Conservation (phyloP, 2,888 invertebrate species). For the Lepeophtheirus nordmannii region DNA sequence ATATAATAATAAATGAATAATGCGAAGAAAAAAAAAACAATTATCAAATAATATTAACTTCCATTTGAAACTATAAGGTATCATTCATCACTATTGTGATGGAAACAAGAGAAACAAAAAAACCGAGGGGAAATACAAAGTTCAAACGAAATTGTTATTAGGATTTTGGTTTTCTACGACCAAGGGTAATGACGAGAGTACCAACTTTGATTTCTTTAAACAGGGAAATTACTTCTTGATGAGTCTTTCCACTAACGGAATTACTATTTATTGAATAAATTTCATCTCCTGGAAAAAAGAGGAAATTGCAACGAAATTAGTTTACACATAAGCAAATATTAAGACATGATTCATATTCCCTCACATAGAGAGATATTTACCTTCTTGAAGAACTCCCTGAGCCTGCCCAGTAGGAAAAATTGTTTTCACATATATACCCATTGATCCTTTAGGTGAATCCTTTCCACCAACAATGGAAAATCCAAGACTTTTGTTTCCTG, state of each 20-base stretch:
- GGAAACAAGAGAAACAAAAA: too few relatives aligned
- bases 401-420: constrained; percentile 35
- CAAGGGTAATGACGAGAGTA: constrained; percentile 6
- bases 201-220: constrained; percentile 22
- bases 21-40: too few relatives aligned
- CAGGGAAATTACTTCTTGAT: constrained; percentile 23
- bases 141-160: too few relatives aligned
- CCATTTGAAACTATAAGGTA: too few relatives aligned
- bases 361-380: constrained; percentile 29
- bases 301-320: not conserved
- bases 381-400: constrained; percentile 34
- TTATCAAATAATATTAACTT: too few relatives aligned
- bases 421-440: constrained; percentile 36
- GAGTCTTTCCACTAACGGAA: constrained; percentile 18
- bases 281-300: constrained; percentile 20
- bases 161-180: constrained; percentile 7
- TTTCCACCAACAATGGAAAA: constrained; percentile 38
- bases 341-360: not conserved
- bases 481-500: constrained; percentile 35
- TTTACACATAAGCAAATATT: not conserved
- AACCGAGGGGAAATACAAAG: too few relatives aligned
- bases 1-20: too few relatives aligned
- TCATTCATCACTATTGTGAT: too few relatives aligned
- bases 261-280: constrained; percentile 16
- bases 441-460: constrained; percentile 35